These are phyloP conservation scores for Platanista minor DNA, from an alignment of 2,113 vertebrate genomes.

Conservation along the genomic window DNA sequence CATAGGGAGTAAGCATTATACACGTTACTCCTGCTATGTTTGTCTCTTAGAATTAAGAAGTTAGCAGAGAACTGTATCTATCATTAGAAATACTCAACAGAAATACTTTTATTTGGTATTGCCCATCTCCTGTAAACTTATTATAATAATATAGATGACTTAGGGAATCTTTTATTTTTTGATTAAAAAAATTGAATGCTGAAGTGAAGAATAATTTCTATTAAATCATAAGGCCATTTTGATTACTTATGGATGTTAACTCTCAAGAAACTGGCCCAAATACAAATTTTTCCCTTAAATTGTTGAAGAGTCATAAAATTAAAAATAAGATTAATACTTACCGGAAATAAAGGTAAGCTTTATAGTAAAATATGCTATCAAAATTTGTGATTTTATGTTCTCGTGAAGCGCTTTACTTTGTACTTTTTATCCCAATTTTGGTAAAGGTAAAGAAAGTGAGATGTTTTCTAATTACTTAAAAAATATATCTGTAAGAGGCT, in stretches of 20 bases:
- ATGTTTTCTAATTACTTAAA: neutral
- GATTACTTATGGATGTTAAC: neutral
- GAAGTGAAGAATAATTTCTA: neutral
- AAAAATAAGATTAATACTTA: neutral
- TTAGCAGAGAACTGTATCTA: neutral
- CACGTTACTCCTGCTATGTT: neutral
- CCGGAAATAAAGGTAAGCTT: neutral
- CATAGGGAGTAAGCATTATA: neutral
- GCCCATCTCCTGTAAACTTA: neutral
- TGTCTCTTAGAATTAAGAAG: neutral
- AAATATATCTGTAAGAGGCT: neutral
- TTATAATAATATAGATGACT: neutral
- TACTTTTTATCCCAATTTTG: constrained; percentile 14
- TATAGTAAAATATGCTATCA: neutral
- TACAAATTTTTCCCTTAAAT: neutral
- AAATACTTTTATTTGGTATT: neutral
- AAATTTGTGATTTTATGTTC: neutral
- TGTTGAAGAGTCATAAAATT: neutral
- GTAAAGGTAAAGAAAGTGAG: neutral
- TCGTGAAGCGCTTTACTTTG: neutral
- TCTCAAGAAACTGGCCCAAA: neutral
- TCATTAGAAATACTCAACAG: neutral
- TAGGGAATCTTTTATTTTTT: neutral
- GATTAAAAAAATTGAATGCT: neutral
- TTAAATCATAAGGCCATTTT: neutral